These are phyloP conservation scores for Prinia subflava DNA, from an alignment of 2,113 vertebrate species.

Conservation along the genomic window DNA sequence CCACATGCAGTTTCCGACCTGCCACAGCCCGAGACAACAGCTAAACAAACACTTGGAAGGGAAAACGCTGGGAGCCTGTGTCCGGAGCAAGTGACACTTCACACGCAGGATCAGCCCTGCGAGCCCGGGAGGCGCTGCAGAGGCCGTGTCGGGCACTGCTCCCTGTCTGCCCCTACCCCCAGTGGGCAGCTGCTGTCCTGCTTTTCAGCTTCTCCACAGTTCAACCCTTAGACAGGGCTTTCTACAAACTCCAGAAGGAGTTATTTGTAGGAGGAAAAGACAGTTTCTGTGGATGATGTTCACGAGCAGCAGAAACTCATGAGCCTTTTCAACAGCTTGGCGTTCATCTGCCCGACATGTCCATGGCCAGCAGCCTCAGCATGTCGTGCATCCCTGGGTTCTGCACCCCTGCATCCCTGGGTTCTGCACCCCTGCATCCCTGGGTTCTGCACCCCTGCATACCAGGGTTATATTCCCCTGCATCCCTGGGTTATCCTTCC, in stretches of 20 bases:
- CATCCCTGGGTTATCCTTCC: background rate
- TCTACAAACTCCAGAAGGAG: background rate
- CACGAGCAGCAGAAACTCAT: background rate
- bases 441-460: background rate
- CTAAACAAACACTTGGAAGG: background rate
- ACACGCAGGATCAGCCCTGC: background rate
- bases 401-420: background rate
- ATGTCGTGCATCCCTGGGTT: fast-evolving
- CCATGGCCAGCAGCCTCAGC: fast-evolving
- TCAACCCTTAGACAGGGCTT: background rate
- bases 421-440: background rate
- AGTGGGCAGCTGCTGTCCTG: fast-evolving
- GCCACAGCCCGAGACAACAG: background rate
- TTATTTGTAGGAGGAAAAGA: background rate
- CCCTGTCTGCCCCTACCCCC: background rate
- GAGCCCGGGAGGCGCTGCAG: background rate
- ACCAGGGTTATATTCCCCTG: background rate
- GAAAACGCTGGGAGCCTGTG: background rate
- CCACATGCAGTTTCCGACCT: background rate
- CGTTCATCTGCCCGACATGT: background rate
- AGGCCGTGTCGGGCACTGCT: background rate
- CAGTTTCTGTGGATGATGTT: fast-evolving
- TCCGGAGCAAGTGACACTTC: background rate
- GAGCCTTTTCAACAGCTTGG: fast-evolving
- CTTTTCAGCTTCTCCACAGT: background rate